Conservation (phyloP, 2,797 vertebrate species). For the Liparis tanakae region DNA sequence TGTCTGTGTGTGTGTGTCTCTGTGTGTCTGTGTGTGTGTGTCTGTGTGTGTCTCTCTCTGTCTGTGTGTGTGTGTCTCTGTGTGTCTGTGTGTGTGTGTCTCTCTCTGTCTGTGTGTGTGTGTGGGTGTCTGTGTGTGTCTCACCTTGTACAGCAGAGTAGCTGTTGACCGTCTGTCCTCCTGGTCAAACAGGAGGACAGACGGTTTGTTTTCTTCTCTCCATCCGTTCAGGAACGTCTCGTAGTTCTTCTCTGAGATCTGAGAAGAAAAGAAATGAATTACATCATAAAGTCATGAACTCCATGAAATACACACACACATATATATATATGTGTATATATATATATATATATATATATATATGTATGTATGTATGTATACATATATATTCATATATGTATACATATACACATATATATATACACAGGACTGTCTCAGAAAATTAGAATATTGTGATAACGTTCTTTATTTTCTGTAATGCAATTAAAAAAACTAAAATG, state of each 20-base stretch:
- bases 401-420: too few species aligned
- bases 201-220: constrained; percentile 94
- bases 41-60: background rate
- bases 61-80: background rate
- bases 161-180: constrained; percentile 65
- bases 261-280: constrained; percentile 29
- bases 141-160: constrained; percentile 93
- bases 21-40: background rate
- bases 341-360: too few species aligned
- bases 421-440: too few species aligned
- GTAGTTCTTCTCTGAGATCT: constrained; percentile 94
- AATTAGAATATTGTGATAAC: too few species aligned
- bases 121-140: background rate
- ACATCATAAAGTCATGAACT: background rate
- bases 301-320: too few species aligned
- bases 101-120: background rate
- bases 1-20: too few species aligned
- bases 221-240: constrained; percentile 88
- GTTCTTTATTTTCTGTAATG: too few species aligned
- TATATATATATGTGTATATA: too few species aligned
- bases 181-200: constrained; percentile 90
- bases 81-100: too few species aligned
- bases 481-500: too few species aligned
- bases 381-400: too few species aligned
- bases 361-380: too few species aligned